Conservation (phyloP, 2,797 vertebrate genomes). For the Dromococcyx pavoninus region DNA sequence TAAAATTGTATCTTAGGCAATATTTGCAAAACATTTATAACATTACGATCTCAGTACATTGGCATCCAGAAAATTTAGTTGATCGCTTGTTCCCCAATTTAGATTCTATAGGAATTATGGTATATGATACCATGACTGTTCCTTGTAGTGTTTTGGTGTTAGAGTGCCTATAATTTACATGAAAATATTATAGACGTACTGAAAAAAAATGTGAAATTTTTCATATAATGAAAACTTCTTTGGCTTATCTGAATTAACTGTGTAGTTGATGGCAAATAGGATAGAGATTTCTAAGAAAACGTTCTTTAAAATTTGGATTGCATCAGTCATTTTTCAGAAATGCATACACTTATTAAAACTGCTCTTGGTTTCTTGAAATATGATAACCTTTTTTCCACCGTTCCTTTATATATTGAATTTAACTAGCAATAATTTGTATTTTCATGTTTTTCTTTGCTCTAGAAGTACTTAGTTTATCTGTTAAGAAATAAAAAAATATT, state of each 20-base stretch:
- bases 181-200: background rate
- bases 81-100: background rate
- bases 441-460: background rate
- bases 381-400: background rate
- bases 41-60: background rate
- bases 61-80: constrained; percentile 24
- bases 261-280: background rate
- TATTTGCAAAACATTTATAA: constrained; percentile 26
- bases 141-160: background rate
- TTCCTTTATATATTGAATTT: background rate
- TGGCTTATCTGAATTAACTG: background rate
- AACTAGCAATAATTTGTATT: background rate
- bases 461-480: background rate
- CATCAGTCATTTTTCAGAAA: background rate
- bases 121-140: background rate
- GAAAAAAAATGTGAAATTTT: background rate
- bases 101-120: background rate
- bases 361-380: background rate
- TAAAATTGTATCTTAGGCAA: constrained; percentile 24
- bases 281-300: background rate
- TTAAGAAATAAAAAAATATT: background rate
- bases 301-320: background rate
- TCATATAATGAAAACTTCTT: constrained; percentile 2
- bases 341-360: background rate
- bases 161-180: constrained; percentile 5